These are phyloP conservation scores for Steatocranus sp. DNA, from an alignment of 2,797 vertebrate species.

Conservation along the genomic window DNA sequence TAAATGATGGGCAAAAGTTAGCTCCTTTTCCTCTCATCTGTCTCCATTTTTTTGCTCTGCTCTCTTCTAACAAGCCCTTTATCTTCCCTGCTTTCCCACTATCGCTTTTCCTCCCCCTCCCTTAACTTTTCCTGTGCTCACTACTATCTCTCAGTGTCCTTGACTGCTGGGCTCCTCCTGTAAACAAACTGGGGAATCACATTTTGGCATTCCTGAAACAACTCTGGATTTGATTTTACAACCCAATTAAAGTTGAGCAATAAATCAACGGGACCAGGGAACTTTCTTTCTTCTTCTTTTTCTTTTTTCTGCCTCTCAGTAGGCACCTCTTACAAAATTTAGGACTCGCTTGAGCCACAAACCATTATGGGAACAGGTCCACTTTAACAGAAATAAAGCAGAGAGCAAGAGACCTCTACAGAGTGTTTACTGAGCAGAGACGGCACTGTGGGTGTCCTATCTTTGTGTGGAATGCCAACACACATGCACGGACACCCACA, in stretches of 20 bases:
- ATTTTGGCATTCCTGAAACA: slow-evolving; percentile 77
- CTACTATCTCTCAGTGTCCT: slow-evolving; percentile 60
- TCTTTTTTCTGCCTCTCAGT: slow-evolving; percentile 3
- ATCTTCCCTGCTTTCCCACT: slow-evolving; percentile 38
- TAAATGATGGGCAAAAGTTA: slow-evolving; percentile 56
- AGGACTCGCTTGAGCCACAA: slow-evolving; percentile 47
- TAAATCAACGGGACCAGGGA: slow-evolving; percentile 66
- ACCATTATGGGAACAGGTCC: slow-evolving; percentile 54
- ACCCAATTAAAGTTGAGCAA: slow-evolving; percentile 76
- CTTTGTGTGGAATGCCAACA: slow-evolving; percentile 33
- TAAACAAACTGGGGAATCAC: slow-evolving; percentile 71
- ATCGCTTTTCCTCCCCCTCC: slow-evolving; percentile 37
- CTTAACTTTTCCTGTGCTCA: slow-evolving; percentile 17
- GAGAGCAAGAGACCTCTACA: slow-evolving; percentile 20
- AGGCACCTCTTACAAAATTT: slow-evolving; percentile 45
- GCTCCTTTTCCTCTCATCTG: slow-evolving; percentile 43
- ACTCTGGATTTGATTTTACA: slow-evolving; percentile 79
- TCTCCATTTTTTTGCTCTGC: slow-evolving; percentile 29
- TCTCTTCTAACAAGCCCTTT: slow-evolving; percentile 56
- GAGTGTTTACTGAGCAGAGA: slow-evolving; percentile 61
- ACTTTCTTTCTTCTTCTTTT: slow-evolving; percentile 22
- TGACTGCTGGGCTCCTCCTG: slow-evolving; percentile 70
- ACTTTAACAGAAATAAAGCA: slow-evolving; percentile 27
- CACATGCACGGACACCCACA: not conserved
- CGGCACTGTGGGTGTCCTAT: slow-evolving; percentile 40